Evolutionary conservation across 1,140 invertebrate genomes (phyloP), one percentile per base, ranked within the genome.

Genomic region (Chrysoperla carnea): DNA sequence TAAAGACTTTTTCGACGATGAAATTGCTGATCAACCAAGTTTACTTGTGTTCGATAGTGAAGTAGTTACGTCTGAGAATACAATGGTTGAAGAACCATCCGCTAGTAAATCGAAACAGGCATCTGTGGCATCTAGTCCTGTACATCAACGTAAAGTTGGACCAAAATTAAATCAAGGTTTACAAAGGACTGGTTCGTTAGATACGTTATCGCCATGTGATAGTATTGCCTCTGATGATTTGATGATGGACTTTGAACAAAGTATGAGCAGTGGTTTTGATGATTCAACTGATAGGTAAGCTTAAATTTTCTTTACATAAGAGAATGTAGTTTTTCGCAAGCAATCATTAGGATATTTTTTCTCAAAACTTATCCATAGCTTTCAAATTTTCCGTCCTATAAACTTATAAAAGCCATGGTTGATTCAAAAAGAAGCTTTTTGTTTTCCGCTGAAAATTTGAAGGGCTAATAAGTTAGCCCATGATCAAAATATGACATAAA

Each of bases 11-110:
- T 84, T 85, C 46, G 87, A 91, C 53, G 87, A 91, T 51, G 87
- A 91, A 60, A 90, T 90, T 38, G 82, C 82, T 8, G 87, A 91
- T 61, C 87, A 91, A 56, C 87, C 87, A 8, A 84, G 76, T 0
- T 33, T 33, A 33, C 60, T 91, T 39, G 68, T 84, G 2, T 85
- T 87, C 54, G 72, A 79, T 53, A 33, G 31, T 12, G 31, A 12
- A 9, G 31, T 11, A 11, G 31, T 33, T 33, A 33, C n/a, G 8
- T 40, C 1, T 56, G 41, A 42, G n/a, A 37, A 12, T n/a, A 52
- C 50, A 11, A 33, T 49, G 8, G 57, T 53, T 13, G 43, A 55
- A 12, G 43, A 54, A 15, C 52, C 51, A 8, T 47, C 43, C 8
- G 46, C 47, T 12, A 13, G 9, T 2, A 45, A 45, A 29, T 38